Evolutionary conservation across 2,113 vertebrate species (phyloP), one percentile per base, ranked within the genome.

Genomic region (Mirounga angustirostris): DNA sequence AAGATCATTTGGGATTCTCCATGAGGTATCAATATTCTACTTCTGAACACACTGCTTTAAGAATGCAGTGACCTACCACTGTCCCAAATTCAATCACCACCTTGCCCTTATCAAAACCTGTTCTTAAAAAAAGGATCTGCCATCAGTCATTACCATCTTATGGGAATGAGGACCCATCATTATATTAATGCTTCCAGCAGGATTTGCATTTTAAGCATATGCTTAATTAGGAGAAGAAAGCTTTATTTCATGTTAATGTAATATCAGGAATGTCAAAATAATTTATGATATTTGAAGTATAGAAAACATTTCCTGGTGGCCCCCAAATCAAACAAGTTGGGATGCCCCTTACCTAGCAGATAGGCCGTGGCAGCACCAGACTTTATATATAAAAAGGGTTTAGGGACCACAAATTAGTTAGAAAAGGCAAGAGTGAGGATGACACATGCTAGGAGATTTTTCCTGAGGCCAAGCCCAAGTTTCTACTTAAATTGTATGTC

Each of bases 211-310:
- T 76, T 96, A 85, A 96, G 63, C 69, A 5, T 19, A 28, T 14
- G 33, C 50, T 50, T 91, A 90, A 67, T 93, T 83, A 80, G 82
- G 73, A 91, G 28, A 88, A 84, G 43, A 92, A 91, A 94, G 43
- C 19, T 86, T 93, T 87, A 71, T 63, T 69, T 94, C 65, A n/a
- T 36, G 33, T 56, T 79, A 83, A 58, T 52, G 46, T 74, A 46
- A 74, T 69, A 89, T 69, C 14, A 67, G 56, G 30, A 63, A 83
- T 97, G n/a, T 69, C 74, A 50, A 91, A 58, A 82, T 73, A 19
- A 28, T 65, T 82, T n/a, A 33, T 11, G 7, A 40, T 80, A 84
- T 91, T 74, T 90, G 85, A 52, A 78, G 40, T 61, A 50, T 0
- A 83, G 69, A 56, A 92, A 61, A 54, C 83, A 5, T 80, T 92